Percentiles rank a stretch among this genome's conserved stretches.
Evolutionary conservation across 2,797 vertebrate species (phyloP).

Genomic region (Gymnocypris eckloni): DNA sequence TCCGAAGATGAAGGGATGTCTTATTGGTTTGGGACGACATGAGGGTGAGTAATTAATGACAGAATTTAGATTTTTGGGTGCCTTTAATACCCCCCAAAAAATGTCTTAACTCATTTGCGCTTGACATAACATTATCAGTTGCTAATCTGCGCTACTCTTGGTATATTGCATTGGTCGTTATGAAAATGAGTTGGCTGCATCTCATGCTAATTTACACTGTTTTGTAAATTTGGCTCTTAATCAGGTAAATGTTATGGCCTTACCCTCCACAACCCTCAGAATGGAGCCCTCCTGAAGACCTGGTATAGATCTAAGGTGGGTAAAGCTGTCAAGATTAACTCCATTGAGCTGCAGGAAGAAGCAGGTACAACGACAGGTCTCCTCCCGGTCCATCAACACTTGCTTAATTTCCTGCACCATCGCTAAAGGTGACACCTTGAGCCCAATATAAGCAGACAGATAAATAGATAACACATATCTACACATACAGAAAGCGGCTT

Average conservation of each 20-base stretch:
- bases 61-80: neutral
- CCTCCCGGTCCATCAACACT: slow-evolving; percentile 92
- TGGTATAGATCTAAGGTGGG: slow-evolving; percentile 85
- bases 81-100: neutral
- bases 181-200: neutral
- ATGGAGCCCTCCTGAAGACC: slow-evolving; percentile 85
- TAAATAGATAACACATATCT: neutral
- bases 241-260: neutral
- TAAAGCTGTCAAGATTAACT: slow-evolving; percentile 84
- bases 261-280: slow-evolving; percentile 93
- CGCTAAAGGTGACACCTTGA: slow-evolving; percentile 92
- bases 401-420: slow-evolving; percentile 95
- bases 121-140: neutral
- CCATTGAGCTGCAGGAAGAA: slow-evolving; percentile 92
- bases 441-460: neutral
- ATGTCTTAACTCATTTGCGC: neutral
- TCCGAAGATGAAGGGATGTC: neutral
- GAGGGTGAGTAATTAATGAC: neutral
- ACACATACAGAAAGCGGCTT: neutral
- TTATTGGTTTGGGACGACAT: neutral
- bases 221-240: neutral
- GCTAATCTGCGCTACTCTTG: neutral
- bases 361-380: slow-evolving; percentile 92
- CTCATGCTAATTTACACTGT: neutral
- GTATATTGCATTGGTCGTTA: neutral